A percentile compares a stretch with the other conserved stretches of the same genome.
Conservation (phyloP, 1,140 invertebrate species). For the Lerema accius region DNA sequence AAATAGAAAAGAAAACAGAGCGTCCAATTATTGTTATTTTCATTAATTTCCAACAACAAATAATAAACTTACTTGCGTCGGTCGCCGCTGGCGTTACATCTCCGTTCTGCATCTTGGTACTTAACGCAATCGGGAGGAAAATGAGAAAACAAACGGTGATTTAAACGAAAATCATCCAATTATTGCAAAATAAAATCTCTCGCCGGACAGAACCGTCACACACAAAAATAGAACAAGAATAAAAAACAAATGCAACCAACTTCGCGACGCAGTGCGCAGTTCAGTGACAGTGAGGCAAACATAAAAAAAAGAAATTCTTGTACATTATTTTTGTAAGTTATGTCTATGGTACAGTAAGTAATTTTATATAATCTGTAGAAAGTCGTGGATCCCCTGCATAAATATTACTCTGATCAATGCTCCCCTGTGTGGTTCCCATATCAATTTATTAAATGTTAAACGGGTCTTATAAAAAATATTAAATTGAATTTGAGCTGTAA, state of each 20-base stretch:
- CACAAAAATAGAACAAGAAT: slow-evolving; percentile 82
- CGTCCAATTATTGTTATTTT: slow-evolving; percentile 48
- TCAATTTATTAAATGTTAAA: no score
- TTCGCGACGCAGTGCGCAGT: slow-evolving; percentile 46
- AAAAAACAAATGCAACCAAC: slow-evolving; percentile 79
- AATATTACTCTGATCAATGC: no score
- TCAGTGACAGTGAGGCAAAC: slow-evolving; percentile 40
- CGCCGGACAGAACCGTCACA: slow-evolving; percentile 74
- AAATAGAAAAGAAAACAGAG: slow-evolving; percentile 37
- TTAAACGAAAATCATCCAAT: slow-evolving; percentile 66
- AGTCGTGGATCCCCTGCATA: no score
- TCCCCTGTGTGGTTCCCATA: no score
- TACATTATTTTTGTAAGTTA: no score
- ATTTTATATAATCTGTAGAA: no score
- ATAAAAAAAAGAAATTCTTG: slow-evolving; percentile 31
- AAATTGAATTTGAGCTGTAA: no score
- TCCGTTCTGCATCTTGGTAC: slow-evolving; percentile 74
- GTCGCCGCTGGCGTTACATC: slow-evolving; percentile 60
- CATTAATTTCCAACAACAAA: slow-evolving; percentile 63
- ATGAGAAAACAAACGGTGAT: slow-evolving; percentile 51
- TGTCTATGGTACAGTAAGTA: no score
- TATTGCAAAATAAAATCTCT: slow-evolving; percentile 65
- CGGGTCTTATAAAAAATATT: no score
- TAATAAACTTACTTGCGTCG: slow-evolving; percentile 66
- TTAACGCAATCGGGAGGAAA: slow-evolving; percentile 59